Base-by-base conservation (phyloP, 2,888 invertebrate species). In the Lingula anatina region DNA sequence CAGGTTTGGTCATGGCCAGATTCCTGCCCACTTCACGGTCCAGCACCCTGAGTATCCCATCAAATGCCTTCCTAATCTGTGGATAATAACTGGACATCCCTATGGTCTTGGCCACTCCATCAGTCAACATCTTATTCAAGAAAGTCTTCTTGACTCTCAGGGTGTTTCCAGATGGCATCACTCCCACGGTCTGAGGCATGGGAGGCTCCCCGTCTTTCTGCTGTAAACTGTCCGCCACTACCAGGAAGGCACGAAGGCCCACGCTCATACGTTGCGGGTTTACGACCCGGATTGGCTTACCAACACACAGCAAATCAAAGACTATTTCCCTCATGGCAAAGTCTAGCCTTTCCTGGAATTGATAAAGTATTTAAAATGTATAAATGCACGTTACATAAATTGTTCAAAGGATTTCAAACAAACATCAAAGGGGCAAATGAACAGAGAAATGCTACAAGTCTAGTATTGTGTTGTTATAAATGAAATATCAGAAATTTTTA, bases 321-420 rank as follows among this genome's bases (percentile, higher is more conserved):
- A 99, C 96, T 47, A 99, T 97, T 77, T 99, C 99, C 53, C 94
- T 83, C 95, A 99, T 95, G 0, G 99, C 97, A 80, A 99, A 99
- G 77, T 99, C 99, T 39, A 99, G 80, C 51, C 97, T 83, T 75
- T 99, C 99, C 80, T 82, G 63, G 3, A 62, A 59, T 44, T 27
- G n/a, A 47, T 28, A 49, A n/a, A 35, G 5, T 25, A 35, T 31
- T 31, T 31, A 31, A 31, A 31, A 31, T 31, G 35, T 31, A 15
- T 31, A 12, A 31, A 31, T 31, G 35, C 15, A 31, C 9, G 35
- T 9, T 12, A 31, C 15, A 31, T 31, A 31, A 31, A 15, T 12
- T 31, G 15, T 12, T 31, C 9, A 31, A 31, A 31, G 15, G 35
- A 12, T 12, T 9, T 12, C 15, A 31, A 31, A 31, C 9, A 15